Percentiles rank a stretch among this genome's conserved stretches.
Conservation (phyloP, 2,797 vertebrate species). For the Macrochelys suwanniensis region DNA sequence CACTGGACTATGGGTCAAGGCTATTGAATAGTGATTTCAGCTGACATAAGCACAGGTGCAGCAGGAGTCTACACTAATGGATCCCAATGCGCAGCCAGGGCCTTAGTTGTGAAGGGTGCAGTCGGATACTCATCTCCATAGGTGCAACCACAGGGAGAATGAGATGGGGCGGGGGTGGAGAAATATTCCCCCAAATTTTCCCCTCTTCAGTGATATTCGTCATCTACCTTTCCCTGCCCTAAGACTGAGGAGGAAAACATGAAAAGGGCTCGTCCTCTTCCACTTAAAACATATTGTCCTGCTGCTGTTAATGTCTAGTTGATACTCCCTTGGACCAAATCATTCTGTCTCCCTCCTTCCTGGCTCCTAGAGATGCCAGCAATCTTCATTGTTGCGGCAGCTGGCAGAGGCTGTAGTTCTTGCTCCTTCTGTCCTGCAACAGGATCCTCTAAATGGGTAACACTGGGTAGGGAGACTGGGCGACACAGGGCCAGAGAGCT, state of each 20-base stretch:
- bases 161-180: not conserved
- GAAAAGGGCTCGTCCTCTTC: not conserved
- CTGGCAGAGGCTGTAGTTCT: not conserved
- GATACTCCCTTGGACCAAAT: not conserved
- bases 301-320: not conserved
- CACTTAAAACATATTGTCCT: not conserved
- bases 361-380: not conserved
- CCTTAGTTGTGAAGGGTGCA: slow-evolving; percentile 19
- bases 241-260: not conserved
- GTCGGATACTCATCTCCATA: slow-evolving; percentile 54
- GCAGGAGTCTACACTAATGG: slow-evolving; percentile 32
- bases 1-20: slow-evolving; percentile 16
- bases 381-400: not conserved
- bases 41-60: not conserved
- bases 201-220: accelerated
- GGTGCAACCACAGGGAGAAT: slow-evolving; percentile 40
- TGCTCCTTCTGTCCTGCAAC: not conserved
- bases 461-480: not conserved
- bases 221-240: not conserved
- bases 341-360: not conserved
- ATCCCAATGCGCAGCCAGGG: slow-evolving; percentile 28
- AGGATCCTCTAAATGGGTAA: not conserved
- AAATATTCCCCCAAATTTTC: not conserved
- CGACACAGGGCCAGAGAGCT: not conserved
- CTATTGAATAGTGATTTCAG: not conserved